A percentile compares a stretch with the other conserved stretches of the same genome.
Evolutionary conservation across 2,888 invertebrate genomes (phyloP).

Genomic region (Cylindroiulus punctatus): DNA sequence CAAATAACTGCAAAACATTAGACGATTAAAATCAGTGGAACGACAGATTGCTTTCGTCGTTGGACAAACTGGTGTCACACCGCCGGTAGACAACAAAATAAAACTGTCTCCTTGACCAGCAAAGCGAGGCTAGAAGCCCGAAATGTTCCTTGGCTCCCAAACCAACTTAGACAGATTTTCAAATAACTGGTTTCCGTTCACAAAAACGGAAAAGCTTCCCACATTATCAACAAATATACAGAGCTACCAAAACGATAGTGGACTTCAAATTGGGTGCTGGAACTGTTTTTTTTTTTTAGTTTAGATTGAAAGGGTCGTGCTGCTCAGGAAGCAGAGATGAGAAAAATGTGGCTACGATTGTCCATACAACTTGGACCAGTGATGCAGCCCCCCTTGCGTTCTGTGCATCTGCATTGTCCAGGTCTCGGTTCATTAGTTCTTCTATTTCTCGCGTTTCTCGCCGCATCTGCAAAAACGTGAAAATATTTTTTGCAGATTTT

Average conservation of each 20-base stretch:
- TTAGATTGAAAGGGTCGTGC: constrained; percentile 63
- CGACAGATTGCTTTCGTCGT: neutral
- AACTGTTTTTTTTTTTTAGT: neutral
- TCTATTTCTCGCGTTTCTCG: constrained; percentile 58
- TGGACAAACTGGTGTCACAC: neutral
- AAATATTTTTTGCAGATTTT: neutral
- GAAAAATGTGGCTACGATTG: constrained; percentile 92
- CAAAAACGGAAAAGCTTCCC: neutral
- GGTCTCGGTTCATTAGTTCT: constrained; percentile 57
- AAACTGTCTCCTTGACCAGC: neutral
- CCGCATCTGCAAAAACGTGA: neutral
- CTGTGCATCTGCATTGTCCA: constrained; percentile 48
- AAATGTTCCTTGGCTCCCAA: neutral
- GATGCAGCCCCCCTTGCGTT: constrained; percentile 65
- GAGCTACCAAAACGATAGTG: neutral
- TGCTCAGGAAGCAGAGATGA: constrained; percentile 93
- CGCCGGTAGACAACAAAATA: neutral
- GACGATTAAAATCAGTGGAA: neutral
- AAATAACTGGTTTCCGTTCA: neutral
- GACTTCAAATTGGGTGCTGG: neutral
- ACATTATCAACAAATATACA: neutral
- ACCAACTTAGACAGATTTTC: no score
- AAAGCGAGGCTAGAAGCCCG: neutral
- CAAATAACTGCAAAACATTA: neutral
- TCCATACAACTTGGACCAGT: constrained; percentile 82